Evolutionary conservation across 1,140 invertebrate species (phyloP).

Genomic region (Drosophila tropicalis): DNA sequence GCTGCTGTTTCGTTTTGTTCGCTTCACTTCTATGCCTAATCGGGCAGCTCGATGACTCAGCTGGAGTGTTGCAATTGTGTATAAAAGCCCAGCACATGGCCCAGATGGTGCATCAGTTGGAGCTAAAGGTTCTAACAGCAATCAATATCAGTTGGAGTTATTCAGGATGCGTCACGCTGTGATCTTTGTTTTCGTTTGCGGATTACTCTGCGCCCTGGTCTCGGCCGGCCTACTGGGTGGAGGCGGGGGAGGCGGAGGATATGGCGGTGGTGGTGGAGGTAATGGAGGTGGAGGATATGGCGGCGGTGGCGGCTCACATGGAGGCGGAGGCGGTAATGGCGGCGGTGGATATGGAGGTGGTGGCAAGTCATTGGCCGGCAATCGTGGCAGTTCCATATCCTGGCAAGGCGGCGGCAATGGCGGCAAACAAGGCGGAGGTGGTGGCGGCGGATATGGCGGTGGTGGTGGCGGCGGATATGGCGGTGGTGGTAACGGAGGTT

Average conservation of each 20-base stretch:
- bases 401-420: slow-evolving; percentile 35
- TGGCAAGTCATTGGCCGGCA: neutral
- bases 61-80: slow-evolving; percentile 39
- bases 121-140: slow-evolving; percentile 53
- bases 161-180: slow-evolving; percentile 61
- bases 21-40: slow-evolving; percentile 22
- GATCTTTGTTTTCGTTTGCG: slow-evolving; percentile 58
- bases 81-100: slow-evolving; percentile 56
- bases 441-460: slow-evolving; percentile 1
- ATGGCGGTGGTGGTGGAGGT: slow-evolving; percentile 47
- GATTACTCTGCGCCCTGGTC: slow-evolving; percentile 52
- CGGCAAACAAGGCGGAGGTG: slow-evolving; percentile 41
- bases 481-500: too few species aligned
- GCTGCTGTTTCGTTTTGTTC: slow-evolving; percentile 3
- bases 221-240: slow-evolving; percentile 57
- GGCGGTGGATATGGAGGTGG: slow-evolving; percentile 26
- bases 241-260: slow-evolving; percentile 45
- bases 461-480: slow-evolving; percentile 13
- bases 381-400: neutral
- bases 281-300: slow-evolving; percentile 24
- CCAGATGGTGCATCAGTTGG: slow-evolving; percentile 58
- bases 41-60: slow-evolving; percentile 58
- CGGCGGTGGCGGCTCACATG: slow-evolving; percentile 28
- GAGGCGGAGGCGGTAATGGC: slow-evolving; percentile 35
- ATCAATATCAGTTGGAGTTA: slow-evolving; percentile 32